Conservation (phyloP, 2,888 invertebrate genomes). For the Drosophila peninsularis region DNA sequence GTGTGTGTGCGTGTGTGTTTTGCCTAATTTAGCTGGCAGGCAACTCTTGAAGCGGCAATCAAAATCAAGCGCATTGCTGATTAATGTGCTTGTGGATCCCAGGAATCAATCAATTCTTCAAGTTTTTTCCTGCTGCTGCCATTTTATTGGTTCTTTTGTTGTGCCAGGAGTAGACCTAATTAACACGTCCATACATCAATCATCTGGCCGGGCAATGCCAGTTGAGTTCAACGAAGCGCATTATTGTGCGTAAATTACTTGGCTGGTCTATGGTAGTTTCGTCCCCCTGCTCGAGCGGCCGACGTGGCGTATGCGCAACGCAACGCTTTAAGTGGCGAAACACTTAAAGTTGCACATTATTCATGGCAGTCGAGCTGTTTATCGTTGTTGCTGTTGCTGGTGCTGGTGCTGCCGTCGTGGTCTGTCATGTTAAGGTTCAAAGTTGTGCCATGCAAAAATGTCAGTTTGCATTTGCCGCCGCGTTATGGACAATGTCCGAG, state of each 20-base stretch:
- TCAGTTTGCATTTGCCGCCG: constrained; percentile 74
- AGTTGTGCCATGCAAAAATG: constrained; percentile 70
- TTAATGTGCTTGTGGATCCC: constrained; percentile 69
- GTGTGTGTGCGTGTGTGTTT: constrained; percentile 6
- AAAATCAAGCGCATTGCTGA: constrained; percentile 68
- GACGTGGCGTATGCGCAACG: constrained; percentile 67
- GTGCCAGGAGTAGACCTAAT: constrained; percentile 74
- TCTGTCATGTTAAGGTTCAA: constrained; percentile 75
- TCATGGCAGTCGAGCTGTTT: constrained; percentile 28
- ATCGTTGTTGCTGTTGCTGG: neutral
- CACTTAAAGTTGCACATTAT: constrained; percentile 64
- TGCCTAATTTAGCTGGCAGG: constrained; percentile 49
- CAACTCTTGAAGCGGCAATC: constrained; percentile 59
- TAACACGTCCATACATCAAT: constrained; percentile 81
- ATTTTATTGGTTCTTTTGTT: constrained; percentile 48
- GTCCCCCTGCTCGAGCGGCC: constrained; percentile 24
- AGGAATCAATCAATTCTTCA: constrained; percentile 75
- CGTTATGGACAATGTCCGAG: constrained; percentile 53
- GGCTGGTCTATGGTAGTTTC: constrained; percentile 52
- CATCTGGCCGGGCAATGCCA: constrained; percentile 60
- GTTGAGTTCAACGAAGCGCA: constrained; percentile 77
- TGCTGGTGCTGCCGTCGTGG: constrained; percentile 47
- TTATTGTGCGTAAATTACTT: constrained; percentile 81
- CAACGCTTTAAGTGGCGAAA: constrained; percentile 64
- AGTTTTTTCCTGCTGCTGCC: constrained; percentile 48